Evolutionary conservation across 2,797 vertebrate species (phyloP).

Genomic region (Anas flavirostris): DNA sequence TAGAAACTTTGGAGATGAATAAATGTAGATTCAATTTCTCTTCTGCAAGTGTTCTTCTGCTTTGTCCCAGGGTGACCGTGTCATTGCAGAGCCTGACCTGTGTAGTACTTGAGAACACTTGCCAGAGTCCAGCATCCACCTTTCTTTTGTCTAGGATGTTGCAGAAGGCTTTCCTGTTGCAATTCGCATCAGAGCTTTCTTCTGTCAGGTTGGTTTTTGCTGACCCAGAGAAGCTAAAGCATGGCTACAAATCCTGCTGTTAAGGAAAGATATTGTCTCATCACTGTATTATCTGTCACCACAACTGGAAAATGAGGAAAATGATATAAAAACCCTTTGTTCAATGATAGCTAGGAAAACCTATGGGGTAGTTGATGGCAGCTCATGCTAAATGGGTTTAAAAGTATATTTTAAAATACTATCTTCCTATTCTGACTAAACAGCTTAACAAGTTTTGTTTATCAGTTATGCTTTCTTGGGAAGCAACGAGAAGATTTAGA

Average conservation of each 20-base stretch:
- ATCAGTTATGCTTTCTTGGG: neutral
- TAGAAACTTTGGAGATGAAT: neutral
- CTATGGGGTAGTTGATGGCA: neutral
- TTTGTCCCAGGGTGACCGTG: neutral
- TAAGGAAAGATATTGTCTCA: neutral
- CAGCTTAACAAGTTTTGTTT: neutral
- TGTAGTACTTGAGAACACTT: rapidly evolving
- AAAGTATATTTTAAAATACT: neutral
- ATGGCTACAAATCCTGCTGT: neutral
- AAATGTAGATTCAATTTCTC: neutral
- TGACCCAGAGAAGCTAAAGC: neutral
- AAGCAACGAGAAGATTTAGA: neutral
- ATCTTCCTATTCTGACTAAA: neutral
- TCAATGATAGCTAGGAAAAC: neutral
- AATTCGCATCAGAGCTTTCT: neutral
- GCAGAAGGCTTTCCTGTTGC: neutral
- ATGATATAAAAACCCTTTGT: neutral
- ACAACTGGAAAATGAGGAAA: neutral
- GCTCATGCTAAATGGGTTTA: neutral
- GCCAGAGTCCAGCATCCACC: neutral
- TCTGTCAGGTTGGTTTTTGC: neutral
- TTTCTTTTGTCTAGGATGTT: neutral
- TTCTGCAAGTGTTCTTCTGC: neutral
- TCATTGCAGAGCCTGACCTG: neutral
- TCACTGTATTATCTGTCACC: neutral